Evolutionary conservation across 2,888 invertebrate genomes (phyloP), one percentile per base, ranked within the genome.

Genomic region (Gastrophysa polygoni): DNA sequence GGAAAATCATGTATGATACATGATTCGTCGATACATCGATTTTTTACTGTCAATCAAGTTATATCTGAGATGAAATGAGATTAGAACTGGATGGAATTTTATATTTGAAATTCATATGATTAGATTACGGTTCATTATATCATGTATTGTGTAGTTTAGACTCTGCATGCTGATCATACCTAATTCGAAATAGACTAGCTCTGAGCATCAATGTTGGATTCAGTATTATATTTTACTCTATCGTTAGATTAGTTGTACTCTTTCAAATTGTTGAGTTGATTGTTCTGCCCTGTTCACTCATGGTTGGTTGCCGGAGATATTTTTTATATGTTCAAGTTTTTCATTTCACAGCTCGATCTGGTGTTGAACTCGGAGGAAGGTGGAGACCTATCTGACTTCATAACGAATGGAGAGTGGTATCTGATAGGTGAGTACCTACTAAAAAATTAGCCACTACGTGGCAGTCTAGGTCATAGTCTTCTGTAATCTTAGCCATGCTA

Each of bases 401-500:
- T 98, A 82, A 93, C 94, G 77, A 99, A 98, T 82, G 99, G 98
- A 78, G 99, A 99, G 86, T 99, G 98, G 98, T 95, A 97, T 85
- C 88, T 99, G 80, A 91, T 98, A 86, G 97, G 98, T 96, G 85
- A 90, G 91, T 83, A 48, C 38, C 14, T n/a, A n/a, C 32, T 7
- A 24, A 24, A 24, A 7, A 24, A 5, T 5, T 24, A 24, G 7
- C 24, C 24, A 24, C 24, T 24, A 24, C 7, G 24, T n/a, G n/a
- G n/a, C n/a, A n/a, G n/a, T n/a, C n/a, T n/a, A n/a, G n/a, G n/a
- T n/a, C n/a, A n/a, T n/a, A n/a, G n/a, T n/a, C n/a, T n/a, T n/a
- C n/a, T n/a, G n/a, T n/a, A n/a, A n/a, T n/a, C n/a, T n/a, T n/a
- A n/a, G n/a, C n/a, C n/a, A n/a, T n/a, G n/a, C n/a, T n/a, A n/a